Evolutionary conservation across 2,888 invertebrate genomes (phyloP), one percentile per base, ranked within the genome.

Genomic region (Pterobdella sp.): DNA sequence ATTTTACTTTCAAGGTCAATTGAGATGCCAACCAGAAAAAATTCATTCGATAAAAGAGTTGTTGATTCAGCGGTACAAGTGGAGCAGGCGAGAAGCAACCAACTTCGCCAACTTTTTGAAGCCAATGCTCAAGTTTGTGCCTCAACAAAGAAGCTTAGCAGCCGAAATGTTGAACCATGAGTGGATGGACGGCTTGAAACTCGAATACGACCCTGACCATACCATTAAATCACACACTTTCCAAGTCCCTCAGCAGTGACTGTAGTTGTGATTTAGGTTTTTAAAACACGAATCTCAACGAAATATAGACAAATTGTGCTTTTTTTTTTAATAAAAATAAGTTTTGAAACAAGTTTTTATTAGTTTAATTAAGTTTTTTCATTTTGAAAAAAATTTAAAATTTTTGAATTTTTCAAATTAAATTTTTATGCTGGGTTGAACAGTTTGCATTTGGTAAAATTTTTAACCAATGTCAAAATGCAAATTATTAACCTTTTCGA

Each of bases 91-190:
- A 56, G 72, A 74, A 22, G 74, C 74, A 26, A n/a, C 37, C 1
- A 7, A 32, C 18, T 74, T 74, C 60, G 49, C 72, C 4, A 14
- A 35, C 29, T 74, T 74, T 68, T 68, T 74, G 26, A 56, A 68
- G 4, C 74, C 74, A 29, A 72, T 74, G 74, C 74, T 74, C 32
- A 67, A 63, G 34, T 74, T 68, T 31, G 72, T 72, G 26, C 72
- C 74, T 32, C 35, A 60, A 36, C 18, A 35, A 26, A 64, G 74
- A 36, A 72, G 67, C n/a, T 60, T 56, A 1, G 74, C 74, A 26
- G 26, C 63, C 18, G 35, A 74, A 29, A 66, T 66, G 36, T 63
- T 74, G 52, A 7, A 66, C 10, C 72, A 72, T 36, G 32, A 36
- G n/a, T 74, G 74, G 74, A 36, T 74, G 60, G 4, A n/a, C 34